Conservation (phyloP, 2,113 vertebrate genomes). For the Urocynchramus pylzowi region DNA sequence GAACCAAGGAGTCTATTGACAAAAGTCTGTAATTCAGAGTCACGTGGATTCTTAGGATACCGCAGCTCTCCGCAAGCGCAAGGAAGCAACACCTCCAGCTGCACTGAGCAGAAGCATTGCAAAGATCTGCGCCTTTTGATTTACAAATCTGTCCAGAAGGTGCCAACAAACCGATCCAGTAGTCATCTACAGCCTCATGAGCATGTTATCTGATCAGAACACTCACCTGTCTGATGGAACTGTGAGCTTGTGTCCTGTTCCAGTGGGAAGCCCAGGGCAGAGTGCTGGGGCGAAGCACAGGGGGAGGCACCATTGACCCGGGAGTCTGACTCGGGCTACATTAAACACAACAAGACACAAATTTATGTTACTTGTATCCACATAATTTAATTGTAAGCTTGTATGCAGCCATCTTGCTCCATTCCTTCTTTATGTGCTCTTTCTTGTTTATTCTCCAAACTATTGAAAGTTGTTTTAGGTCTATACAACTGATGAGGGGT, state of each 20-base stretch:
- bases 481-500: fast-evolving
- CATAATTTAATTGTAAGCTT: neutral
- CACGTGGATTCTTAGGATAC: neutral
- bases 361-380: neutral
- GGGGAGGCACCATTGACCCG: constrained; percentile 85
- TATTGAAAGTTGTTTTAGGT: neutral
- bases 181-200: neutral
- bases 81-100: neutral
- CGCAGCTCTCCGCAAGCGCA: fast-evolving
- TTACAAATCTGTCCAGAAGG: neutral
- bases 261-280: constrained; percentile 53
- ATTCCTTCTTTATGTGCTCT: neutral
- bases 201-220: neutral
- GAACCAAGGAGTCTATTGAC: neutral
- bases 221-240: constrained; percentile 83
- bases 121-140: neutral
- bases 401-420: neutral
- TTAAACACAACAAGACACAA: neutral
- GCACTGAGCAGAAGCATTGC: neutral
- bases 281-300: constrained; percentile 72
- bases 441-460: neutral
- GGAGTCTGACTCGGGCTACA: constrained; percentile 86
- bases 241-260: constrained; percentile 78
- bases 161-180: neutral
- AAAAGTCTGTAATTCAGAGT: neutral